These are phyloP conservation scores for Oasisia sp. DNA, from an alignment of 2,888 invertebrate genomes.

Conservation along the genomic window DNA sequence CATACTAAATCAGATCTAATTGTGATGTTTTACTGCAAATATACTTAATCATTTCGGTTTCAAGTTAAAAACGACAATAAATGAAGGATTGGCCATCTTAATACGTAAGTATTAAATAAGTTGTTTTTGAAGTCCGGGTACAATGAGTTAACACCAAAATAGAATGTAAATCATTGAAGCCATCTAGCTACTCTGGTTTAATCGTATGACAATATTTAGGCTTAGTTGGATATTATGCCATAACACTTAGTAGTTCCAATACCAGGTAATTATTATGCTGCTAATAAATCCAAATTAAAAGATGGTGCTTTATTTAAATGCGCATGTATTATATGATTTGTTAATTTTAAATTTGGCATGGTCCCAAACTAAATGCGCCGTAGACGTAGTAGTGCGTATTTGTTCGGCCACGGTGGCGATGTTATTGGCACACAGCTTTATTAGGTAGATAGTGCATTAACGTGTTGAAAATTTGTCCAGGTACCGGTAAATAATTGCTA, in stretches of 20 bases:
- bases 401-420: not conserved
- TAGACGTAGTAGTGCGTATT: not conserved
- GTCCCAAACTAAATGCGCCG: not conserved
- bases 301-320: no score
- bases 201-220: not conserved
- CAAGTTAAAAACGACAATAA: not conserved
- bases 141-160: conserved; percentile 1
- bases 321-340: not conserved
- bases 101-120: not conserved
- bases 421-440: not conserved
- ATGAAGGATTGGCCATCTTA: not conserved
- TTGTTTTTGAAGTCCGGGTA: not conserved
- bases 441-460: not conserved
- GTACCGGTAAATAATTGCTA: not conserved
- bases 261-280: not conserved
- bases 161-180: not conserved
- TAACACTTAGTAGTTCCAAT: not conserved
- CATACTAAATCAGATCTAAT: not conserved
- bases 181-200: not conserved
- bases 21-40: not conserved
- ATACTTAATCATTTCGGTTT: not conserved
- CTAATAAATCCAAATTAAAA: not conserved
- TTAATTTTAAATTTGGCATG: not conserved
- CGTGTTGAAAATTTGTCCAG: not conserved
- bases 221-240: not conserved